These are phyloP conservation scores for Lordiphosa collinella DNA, from an alignment of 1,140 invertebrate species.

Conservation along the genomic window DNA sequence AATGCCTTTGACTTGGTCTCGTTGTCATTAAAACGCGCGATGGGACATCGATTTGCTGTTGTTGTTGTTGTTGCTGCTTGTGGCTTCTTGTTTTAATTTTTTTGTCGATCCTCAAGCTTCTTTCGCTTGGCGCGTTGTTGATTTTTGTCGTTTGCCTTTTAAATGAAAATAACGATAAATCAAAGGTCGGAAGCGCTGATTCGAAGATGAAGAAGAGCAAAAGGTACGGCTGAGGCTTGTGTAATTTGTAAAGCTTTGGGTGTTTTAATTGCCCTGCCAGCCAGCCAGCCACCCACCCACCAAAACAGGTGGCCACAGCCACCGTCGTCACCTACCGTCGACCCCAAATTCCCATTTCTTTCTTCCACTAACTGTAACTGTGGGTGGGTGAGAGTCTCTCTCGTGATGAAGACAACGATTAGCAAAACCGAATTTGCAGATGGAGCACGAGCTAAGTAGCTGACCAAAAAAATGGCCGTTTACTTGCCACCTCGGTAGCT, in stretches of 20 bases:
- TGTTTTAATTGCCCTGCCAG: conserved; percentile 43
- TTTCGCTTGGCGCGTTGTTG: conserved; percentile 40
- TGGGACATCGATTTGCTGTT: conserved; percentile 64
- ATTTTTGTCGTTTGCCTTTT: conserved; percentile 76
- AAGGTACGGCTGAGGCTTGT: background rate
- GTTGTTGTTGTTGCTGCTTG: conserved; percentile 20
- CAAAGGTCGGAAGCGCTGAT: conserved; percentile 47
- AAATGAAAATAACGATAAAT: conserved; percentile 76
- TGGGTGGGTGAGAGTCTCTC: too few relatives aligned
- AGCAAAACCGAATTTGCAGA: too few relatives aligned
- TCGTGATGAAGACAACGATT: too few relatives aligned
- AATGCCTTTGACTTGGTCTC: conserved; percentile 67
- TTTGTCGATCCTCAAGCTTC: conserved; percentile 2
- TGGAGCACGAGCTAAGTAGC: too few relatives aligned
- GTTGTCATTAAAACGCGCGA: conserved; percentile 76
- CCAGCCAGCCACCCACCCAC: conserved; percentile 10
- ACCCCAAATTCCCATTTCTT: too few relatives aligned
- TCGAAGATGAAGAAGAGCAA: too few relatives aligned
- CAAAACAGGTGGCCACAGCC: conserved; percentile 7
- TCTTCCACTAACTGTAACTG: too few relatives aligned
- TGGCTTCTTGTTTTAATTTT: conserved; percentile 30
- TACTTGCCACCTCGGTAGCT: conserved; percentile 11
- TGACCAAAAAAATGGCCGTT: too few relatives aligned
- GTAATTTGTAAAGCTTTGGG: conserved; percentile 42
- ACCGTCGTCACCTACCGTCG: background rate